phyloP scores from a whole-genome alignment of 2,797 vertebrate genomes.

The Somateria mollissima region DNA sequence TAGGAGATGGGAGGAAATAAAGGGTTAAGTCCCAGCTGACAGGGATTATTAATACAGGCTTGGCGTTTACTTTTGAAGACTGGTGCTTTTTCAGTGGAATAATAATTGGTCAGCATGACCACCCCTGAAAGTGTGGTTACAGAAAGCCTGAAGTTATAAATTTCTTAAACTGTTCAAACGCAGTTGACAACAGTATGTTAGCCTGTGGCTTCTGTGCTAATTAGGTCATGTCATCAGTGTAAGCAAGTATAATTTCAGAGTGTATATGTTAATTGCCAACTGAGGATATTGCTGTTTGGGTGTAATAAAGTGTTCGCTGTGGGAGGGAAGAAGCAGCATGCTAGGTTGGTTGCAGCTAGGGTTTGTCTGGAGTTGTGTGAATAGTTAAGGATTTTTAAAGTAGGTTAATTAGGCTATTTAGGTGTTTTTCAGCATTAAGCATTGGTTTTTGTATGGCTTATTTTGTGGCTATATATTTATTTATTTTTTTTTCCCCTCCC shows the following conservation, averaged over 20 bases:
- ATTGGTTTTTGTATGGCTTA: background rate
- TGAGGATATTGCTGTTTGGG: too few relatives aligned
- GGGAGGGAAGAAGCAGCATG: rapidly evolving
- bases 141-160: background rate
- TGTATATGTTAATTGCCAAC: rapidly evolving
- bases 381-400: background rate
- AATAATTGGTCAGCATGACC: background rate
- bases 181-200: background rate
- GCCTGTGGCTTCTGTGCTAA: background rate
- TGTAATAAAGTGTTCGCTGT: rapidly evolving
- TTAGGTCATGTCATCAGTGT: background rate
- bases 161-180: background rate
- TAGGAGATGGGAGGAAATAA: background rate
- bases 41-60: background rate
- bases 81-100: background rate
- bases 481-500: background rate
- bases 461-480: background rate
- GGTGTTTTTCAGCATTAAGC: background rate
- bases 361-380: background rate
- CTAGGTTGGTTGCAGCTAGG: background rate
- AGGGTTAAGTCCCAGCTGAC: background rate
- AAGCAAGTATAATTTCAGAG: background rate
- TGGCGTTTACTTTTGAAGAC: background rate
- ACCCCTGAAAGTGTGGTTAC: too few relatives aligned
- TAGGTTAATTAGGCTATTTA: background rate